Percentiles rank a stretch among this genome's conserved stretches.
Evolutionary conservation across 2,113 vertebrate genomes (phyloP).

Genomic region (Zootoca vivipara): DNA sequence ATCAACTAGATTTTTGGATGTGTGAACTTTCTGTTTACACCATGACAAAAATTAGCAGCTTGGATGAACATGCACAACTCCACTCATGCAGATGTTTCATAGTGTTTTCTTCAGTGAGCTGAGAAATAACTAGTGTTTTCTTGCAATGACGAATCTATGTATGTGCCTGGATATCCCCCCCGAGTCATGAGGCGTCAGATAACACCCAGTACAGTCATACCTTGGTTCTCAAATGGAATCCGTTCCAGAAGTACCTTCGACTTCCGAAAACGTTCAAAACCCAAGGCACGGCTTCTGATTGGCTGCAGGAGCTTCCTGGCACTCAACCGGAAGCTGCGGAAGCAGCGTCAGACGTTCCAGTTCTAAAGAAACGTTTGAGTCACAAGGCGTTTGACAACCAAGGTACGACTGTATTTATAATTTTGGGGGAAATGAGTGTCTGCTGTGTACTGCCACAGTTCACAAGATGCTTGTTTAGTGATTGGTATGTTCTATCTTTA

Average conservation of each 20-base stretch:
- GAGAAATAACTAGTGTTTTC: not conserved
- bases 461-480: not conserved
- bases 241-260: too few species aligned
- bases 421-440: not conserved
- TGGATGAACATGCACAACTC: not conserved
- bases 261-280: too few species aligned
- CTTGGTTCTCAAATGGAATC: too few species aligned
- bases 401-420: not conserved
- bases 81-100: not conserved
- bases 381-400: too few species aligned
- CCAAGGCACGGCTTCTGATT: too few species aligned
- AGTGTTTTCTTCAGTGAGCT: not conserved
- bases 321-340: too few species aligned
- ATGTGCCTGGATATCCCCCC: too few species aligned
- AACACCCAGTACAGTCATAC: too few species aligned
- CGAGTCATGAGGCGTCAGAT: not conserved
- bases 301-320: too few species aligned
- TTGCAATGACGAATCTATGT: not conserved
- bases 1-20: conserved; percentile 39
- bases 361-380: too few species aligned
- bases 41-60: not conserved
- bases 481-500: not conserved
- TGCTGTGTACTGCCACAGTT: not conserved
- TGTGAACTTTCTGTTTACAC: conserved; percentile 9
- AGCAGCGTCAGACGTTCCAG: too few species aligned